A percentile compares a stretch with the other conserved stretches of the same genome.
Conservation (phyloP, 2,797 vertebrate species). For the Microchirus variegatus region DNA sequence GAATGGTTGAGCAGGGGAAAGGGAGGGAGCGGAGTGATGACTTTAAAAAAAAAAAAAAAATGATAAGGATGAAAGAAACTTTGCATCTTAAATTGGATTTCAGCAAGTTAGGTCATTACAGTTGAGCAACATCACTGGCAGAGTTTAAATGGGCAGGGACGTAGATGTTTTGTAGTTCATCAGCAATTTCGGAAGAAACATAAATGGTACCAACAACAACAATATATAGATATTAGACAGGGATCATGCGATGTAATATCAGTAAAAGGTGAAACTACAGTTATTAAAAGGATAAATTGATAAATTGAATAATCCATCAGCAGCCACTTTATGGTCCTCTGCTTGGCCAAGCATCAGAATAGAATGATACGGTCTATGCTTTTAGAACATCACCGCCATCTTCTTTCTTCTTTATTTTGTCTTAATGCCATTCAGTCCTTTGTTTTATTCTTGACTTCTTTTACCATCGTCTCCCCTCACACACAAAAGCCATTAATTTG, state of each 20-base stretch:
- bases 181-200: slow-evolving; percentile 1
- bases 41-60: slow-evolving; percentile 61
- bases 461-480: slow-evolving; percentile 11
- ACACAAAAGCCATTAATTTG: slow-evolving; percentile 55
- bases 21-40: slow-evolving; percentile 57
- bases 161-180: background rate
- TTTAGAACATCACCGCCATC: background rate
- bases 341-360: background rate
- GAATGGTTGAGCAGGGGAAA: slow-evolving; percentile 53
- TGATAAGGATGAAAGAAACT: slow-evolving; percentile 67
- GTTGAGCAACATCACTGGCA: slow-evolving; percentile 1
- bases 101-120: slow-evolving; percentile 30
- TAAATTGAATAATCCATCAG: background rate
- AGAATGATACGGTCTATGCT: background rate
- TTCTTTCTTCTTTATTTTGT: slow-evolving; percentile 13
- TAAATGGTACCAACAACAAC: background rate
- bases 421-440: slow-evolving; percentile 10
- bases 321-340: background rate
- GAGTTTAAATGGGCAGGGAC: background rate
- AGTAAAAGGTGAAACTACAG: background rate
- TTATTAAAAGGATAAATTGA: slow-evolving; percentile 1
- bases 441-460: slow-evolving; percentile 13
- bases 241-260: background rate
- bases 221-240: background rate
- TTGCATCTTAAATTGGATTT: slow-evolving; percentile 42